Evolutionary conservation across 2,888 invertebrate species (phyloP), one percentile per base, ranked within the genome.

Genomic region (Andrena trimmerana): DNA sequence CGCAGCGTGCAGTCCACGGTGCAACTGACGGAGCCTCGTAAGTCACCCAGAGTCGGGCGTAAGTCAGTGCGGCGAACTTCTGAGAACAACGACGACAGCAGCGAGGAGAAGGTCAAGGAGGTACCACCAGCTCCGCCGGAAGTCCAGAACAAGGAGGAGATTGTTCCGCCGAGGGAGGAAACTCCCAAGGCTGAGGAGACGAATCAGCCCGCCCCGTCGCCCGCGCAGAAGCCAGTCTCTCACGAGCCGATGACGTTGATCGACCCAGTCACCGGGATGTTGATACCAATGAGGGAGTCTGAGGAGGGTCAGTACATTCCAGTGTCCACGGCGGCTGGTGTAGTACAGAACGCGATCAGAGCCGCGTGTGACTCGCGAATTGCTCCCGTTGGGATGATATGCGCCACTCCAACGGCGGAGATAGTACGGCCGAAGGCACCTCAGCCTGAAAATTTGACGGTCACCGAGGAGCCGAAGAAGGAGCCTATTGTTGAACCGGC

Each of bases 231-330:
- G 74, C 75, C 92, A 1, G 76, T 89, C 0, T 87, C 91, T 3
- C 90, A 95, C 10, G 96, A 96, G 89, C 96, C 96, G 0, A 95
- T 95, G 90, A 96, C 96, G 3, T 92, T 97, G 24, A 96, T 97
- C 60, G 97, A 97, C 94, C 97, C 97, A 0, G 97, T 97, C 0
- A 97, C 97, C 0, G 97, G 97, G 2, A 94, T 96, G 87, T 94
- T 97, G 48, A 96, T 96, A 76, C 96, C 96, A 0, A 96, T 96
- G 95, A 95, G 96, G 89, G 96, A 96, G 88, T 96, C 96, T 66
- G 97, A 97, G 90, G 97, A 97, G 90, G 96, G 96, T 13, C 95
- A 96, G 87, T 96, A 96, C 91, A 95, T 96, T 77, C 96, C 96
- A 1, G 95, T 96, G 31, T 94, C 95, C 0, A 91, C 91, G 2